These are phyloP conservation scores for Lethenteron camtschaticum DNA, from an alignment of 2,113 vertebrate species.

Conservation along the genomic window DNA sequence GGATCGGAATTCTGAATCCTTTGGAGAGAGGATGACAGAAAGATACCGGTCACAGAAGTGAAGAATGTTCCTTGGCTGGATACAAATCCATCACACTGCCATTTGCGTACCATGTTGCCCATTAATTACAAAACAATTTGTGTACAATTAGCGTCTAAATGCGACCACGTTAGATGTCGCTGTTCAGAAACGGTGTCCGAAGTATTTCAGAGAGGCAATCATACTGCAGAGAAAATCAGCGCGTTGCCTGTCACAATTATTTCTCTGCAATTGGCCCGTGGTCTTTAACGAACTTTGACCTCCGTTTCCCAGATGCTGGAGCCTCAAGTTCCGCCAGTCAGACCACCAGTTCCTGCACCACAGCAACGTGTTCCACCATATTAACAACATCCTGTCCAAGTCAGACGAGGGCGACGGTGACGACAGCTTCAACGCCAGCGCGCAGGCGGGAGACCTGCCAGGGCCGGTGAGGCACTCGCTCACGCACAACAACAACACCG, in stretches of 20 bases:
- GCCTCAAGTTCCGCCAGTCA: conserved; percentile 96
- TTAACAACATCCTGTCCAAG: conserved; percentile 97
- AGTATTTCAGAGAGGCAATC: too few species aligned
- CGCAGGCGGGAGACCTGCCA: conserved; percentile 49
- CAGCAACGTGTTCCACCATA: conserved; percentile 98
- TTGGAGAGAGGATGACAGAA: too few species aligned
- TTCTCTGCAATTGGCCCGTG: not conserved
- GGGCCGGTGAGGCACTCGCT: not conserved
- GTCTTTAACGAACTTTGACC: not conserved
- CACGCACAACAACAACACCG: too few species aligned
- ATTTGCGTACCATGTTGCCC: too few species aligned
- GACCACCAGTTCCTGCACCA: conserved; percentile 97
- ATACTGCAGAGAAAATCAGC: not conserved
- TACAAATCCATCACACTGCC: too few species aligned
- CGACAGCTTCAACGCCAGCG: conserved; percentile 89
- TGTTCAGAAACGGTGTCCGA: too few species aligned
- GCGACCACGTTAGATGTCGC: too few species aligned
- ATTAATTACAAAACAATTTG: too few species aligned
- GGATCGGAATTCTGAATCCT: too few species aligned
- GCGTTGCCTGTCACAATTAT: not conserved
- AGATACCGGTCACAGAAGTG: too few species aligned
- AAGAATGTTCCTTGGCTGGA: too few species aligned
- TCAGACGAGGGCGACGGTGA: conserved; percentile 96
- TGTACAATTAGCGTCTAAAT: too few species aligned
- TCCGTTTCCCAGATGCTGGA: conserved; percentile 57